Base-by-base conservation (phyloP, 2,797 vertebrate genomes). In the Melanotaenia parkinsoni region DNA sequence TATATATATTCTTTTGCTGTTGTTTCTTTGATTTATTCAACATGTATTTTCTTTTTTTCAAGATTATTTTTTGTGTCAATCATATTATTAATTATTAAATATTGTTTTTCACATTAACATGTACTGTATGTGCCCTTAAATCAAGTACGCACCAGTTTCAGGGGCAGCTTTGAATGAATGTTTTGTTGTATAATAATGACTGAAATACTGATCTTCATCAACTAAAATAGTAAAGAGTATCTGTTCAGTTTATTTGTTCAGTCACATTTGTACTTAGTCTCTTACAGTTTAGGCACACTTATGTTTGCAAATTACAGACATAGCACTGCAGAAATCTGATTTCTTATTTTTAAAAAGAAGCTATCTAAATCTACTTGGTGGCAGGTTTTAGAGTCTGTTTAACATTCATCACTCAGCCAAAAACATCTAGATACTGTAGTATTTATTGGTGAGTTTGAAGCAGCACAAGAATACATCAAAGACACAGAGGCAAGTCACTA, bases 361-460 rank as follows among this genome's bases (percentile, higher is more conserved):
- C 10, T 50, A 16, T 50, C 33, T 54, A 32, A 30, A 33, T 14
- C 56, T 59, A 9, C 16, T 35, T 18, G n/a, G 38, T 32, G 3
- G 43, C 26, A 58, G 4, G 26, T 26, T 26, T 26, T 26, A 26
- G 26, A 26, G 43, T 47, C 11, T 58, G 30, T n/a, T 4, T 22
- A 24, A 47, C 16, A 78, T 54, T 10, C 58, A 73, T 70, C 59
- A 85, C 45, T 82, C 67, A 81, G 69, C 70, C 69, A 66, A 60
- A 66, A 60, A 69, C 13, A 22, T 75, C 89, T 74, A 82, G 86
- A 88, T 83, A 86, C 70, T 81, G 67, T 54, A 65, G 81, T 87
- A 89, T 94, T 95, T 95, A 94, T 94, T 93, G 86, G 85, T 86
- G 89, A 79, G 40, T 87, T 90, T 86, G 84, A 92, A 92, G 91